Evolutionary conservation across 2,888 invertebrate genomes (phyloP).

Genomic region (Lasioglossum calceatum): DNA sequence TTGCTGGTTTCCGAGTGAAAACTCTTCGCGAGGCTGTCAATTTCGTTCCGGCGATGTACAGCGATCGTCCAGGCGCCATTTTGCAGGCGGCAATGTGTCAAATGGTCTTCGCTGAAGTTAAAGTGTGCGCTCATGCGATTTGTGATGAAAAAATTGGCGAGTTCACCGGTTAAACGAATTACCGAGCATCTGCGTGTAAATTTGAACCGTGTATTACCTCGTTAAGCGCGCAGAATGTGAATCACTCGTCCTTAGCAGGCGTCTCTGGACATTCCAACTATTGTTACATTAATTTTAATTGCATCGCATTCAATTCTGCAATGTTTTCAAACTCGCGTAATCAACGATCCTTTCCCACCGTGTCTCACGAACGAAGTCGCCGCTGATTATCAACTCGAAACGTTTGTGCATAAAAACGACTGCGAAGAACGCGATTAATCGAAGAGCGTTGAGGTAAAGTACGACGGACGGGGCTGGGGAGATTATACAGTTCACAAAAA

Average conservation of each 20-base stretch:
- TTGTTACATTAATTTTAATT: background rate
- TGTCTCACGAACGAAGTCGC: background rate
- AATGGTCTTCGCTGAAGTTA: background rate
- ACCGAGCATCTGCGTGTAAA: background rate
- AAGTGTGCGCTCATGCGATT: background rate
- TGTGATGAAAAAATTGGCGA: slow-evolving; percentile 13
- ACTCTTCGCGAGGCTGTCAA: background rate
- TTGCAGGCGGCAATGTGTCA: background rate
- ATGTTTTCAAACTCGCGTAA: background rate
- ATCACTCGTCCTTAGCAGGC: background rate
- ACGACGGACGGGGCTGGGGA: background rate
- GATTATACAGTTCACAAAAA: background rate
- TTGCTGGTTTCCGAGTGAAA: background rate
- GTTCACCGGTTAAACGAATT: slow-evolving; percentile 15
- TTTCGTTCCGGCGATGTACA: background rate
- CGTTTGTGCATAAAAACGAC: background rate
- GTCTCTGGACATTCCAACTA: background rate
- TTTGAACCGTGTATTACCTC: background rate
- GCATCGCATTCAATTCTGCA: background rate
- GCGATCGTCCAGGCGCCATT: background rate
- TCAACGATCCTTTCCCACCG: background rate
- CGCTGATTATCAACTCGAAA: background rate
- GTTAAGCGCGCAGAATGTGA: slow-evolving; percentile 4
- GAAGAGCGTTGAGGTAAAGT: background rate
- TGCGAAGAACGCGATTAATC: background rate